These are phyloP conservation scores for Hypotaenidia philippensis DNA, from an alignment of 2,797 vertebrate genomes.

Conservation along the genomic window DNA sequence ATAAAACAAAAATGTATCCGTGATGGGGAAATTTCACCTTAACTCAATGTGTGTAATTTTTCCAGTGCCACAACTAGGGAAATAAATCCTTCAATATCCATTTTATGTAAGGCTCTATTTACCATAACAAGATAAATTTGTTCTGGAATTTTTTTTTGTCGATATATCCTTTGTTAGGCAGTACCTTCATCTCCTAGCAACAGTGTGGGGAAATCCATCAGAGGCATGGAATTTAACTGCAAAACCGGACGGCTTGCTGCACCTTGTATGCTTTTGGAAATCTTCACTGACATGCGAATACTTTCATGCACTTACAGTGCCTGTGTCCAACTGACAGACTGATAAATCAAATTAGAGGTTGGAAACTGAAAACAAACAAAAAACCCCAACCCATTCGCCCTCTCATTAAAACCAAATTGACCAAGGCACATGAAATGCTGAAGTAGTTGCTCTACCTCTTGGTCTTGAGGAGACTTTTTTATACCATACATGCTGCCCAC, in stretches of 20 bases:
- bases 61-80: not conserved
- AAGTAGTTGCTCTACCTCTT: not conserved
- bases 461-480: not conserved
- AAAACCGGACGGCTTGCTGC: slow-evolving; percentile 62
- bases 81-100: slow-evolving; percentile 54
- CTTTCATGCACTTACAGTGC: not conserved
- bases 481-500: not conserved
- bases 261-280: slow-evolving; percentile 54
- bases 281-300: slow-evolving; percentile 48
- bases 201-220: slow-evolving; percentile 79
- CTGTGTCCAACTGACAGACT: not conserved
- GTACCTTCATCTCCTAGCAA: slow-evolving; percentile 82
- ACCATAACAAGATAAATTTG: slow-evolving; percentile 64
- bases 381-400: not conserved
- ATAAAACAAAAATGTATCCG: not conserved
- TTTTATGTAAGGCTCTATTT: slow-evolving; percentile 40
- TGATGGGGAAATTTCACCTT: not conserved
- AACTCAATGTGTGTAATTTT: not conserved
- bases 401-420: not conserved
- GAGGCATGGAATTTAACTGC: slow-evolving; percentile 71
- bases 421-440: not conserved
- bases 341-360: not conserved
- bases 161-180: slow-evolving; percentile 73
- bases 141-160: slow-evolving; percentile 57
- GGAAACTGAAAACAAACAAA: rapidly evolving